A percentile compares a stretch with the other conserved stretches of the same genome.
These are phyloP conservation scores for Epinotia brunnichana DNA, from an alignment of 2,888 invertebrate genomes.

Conservation along the genomic window DNA sequence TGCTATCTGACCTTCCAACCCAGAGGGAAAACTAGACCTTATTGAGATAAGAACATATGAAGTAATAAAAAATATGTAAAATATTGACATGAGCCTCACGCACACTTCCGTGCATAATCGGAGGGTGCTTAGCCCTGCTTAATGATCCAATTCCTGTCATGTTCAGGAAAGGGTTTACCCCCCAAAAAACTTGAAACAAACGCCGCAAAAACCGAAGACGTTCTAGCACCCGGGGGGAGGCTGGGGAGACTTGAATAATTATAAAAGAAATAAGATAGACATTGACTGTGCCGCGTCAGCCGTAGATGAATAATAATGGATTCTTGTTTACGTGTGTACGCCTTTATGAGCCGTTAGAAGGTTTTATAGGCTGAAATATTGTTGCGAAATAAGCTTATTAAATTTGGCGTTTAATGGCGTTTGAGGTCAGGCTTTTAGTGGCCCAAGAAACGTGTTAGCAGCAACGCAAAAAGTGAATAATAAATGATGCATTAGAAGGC, in stretches of 20 bases:
- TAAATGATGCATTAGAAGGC: too few species aligned
- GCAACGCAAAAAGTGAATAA: too few species aligned
- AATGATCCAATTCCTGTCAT: slow-evolving; percentile 84
- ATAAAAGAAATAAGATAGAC: slow-evolving; percentile 84
- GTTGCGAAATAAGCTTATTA: slow-evolving; percentile 67
- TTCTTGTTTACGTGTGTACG: slow-evolving; percentile 78
- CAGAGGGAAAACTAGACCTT: too few species aligned
- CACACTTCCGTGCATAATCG: slow-evolving; percentile 52
- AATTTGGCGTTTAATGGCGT: slow-evolving; percentile 44
- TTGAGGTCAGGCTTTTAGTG: slow-evolving; percentile 10
- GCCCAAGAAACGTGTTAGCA: not conserved
- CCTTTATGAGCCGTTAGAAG: slow-evolving; percentile 67
- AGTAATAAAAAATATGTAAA: not conserved
- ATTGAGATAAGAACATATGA: too few species aligned
- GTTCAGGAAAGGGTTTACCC: slow-evolving; percentile 84
- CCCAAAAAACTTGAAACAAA: slow-evolving; percentile 84
- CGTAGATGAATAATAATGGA: slow-evolving; percentile 82
- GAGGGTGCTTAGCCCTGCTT: slow-evolving; percentile 78
- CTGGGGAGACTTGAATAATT: slow-evolving; percentile 78
- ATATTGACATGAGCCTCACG: slow-evolving; percentile 21
- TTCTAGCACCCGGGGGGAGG: slow-evolving; percentile 64
- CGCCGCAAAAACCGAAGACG: slow-evolving; percentile 84
- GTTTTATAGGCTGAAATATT: slow-evolving; percentile 68
- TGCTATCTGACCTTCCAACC: too few species aligned
- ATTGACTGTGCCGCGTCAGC: slow-evolving; percentile 81